phyloP scores from a whole-genome alignment of 2,113 vertebrate species.

The Morphnarchus princeps region DNA sequence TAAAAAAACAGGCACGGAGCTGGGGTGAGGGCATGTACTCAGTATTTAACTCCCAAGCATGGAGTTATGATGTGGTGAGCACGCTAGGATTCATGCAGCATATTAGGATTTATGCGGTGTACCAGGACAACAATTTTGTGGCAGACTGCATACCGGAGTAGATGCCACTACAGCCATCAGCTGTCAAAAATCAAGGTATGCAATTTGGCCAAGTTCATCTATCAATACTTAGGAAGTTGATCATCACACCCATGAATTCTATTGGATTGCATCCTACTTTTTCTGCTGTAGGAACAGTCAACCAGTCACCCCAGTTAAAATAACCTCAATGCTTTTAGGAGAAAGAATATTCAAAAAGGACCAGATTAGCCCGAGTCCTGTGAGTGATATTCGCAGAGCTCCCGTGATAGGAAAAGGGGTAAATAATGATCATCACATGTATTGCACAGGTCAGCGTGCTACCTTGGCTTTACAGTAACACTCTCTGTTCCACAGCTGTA shows the following conservation, averaged over 20 bases:
- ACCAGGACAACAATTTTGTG: not conserved
- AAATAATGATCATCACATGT: not conserved
- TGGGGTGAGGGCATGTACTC: not conserved
- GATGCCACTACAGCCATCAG: not conserved
- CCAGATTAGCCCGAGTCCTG: not conserved
- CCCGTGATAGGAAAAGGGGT: not conserved
- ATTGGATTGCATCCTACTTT: not conserved
- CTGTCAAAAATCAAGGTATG: not conserved
- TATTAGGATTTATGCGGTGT: not conserved
- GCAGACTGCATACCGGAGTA: not conserved
- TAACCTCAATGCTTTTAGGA: not conserved
- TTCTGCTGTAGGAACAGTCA: not conserved
- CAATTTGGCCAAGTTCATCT: not conserved
- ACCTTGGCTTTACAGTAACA: not conserved
- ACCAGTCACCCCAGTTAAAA: not conserved
- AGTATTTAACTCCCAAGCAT: not conserved
- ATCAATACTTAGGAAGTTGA: not conserved
- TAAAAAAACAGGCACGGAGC: not conserved
- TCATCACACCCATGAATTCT: not conserved
- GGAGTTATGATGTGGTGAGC: rapidly evolving
- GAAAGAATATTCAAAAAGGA: not conserved
- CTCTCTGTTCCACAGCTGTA: not conserved
- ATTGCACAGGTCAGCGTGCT: not conserved
- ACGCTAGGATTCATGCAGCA: rapidly evolving
- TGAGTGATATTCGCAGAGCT: not conserved